A percentile compares a stretch with the other conserved stretches of the same genome.
Evolutionary conservation across 2,113 vertebrate genomes (phyloP).

Genomic region (Microcebus tavaratra): DNA sequence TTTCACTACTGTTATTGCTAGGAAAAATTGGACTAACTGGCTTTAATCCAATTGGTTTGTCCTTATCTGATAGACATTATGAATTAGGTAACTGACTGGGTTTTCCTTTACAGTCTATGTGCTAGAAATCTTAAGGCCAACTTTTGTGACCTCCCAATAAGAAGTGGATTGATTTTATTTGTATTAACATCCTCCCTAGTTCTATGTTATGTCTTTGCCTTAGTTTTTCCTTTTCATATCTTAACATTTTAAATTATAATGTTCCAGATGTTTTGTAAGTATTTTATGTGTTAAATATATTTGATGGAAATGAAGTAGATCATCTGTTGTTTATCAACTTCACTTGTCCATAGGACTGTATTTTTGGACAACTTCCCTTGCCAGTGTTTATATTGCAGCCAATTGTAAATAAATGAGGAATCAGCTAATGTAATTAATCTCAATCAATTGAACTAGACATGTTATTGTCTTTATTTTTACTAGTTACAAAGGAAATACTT

Average conservation of each 20-base stretch:
- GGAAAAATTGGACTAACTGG: background rate
- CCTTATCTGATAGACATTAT: background rate
- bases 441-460: background rate
- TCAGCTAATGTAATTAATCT: background rate
- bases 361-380: background rate
- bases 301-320: slow-evolving; percentile 12
- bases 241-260: background rate
- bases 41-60: background rate
- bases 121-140: background rate
- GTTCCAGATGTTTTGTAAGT: background rate
- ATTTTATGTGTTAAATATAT: background rate
- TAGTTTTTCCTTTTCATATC: slow-evolving; percentile 2
- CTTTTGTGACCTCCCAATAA: background rate
- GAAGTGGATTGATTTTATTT: background rate
- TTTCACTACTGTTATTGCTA: background rate
- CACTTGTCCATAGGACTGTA: background rate
- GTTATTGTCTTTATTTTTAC: background rate
- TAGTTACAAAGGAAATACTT: background rate
- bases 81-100: background rate
- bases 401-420: background rate
- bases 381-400: background rate
- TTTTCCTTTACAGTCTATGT: background rate
- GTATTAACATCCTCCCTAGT: background rate
- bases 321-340: background rate
- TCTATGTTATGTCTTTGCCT: background rate